These are phyloP conservation scores for Chaetogeoica ovagalla DNA, from an alignment of 2,888 invertebrate species.

Conservation along the genomic window DNA sequence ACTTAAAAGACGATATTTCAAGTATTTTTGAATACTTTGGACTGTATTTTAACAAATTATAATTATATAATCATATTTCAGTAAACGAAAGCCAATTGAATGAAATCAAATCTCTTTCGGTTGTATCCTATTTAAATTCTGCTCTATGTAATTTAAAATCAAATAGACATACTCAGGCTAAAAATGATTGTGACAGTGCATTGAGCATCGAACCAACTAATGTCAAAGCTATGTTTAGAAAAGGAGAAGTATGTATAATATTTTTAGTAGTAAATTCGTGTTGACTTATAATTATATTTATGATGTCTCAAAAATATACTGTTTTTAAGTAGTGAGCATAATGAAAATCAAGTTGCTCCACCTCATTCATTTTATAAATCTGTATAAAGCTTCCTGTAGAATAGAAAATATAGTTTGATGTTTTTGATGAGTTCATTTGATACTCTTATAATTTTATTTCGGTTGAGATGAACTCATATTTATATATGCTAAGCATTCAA, in stretches of 20 bases:
- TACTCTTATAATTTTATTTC: no score
- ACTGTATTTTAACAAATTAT: slow-evolving; percentile 22
- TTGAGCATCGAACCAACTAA: slow-evolving; percentile 74
- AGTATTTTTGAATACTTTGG: slow-evolving; percentile 50
- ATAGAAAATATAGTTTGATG: no score
- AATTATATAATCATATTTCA: slow-evolving; percentile 14
- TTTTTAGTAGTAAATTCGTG: background rate
- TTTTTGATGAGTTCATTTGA: no score
- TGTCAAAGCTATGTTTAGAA: slow-evolving; percentile 86
- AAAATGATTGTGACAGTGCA: slow-evolving; percentile 75
- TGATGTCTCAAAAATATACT: no score
- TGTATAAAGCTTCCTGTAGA: no score
- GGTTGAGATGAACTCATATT: no score
- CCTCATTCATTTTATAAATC: no score
- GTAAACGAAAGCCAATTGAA: slow-evolving; percentile 18
- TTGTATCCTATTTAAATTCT: slow-evolving; percentile 74
- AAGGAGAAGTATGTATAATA: slow-evolving; percentile 68
- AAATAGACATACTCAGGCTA: slow-evolving; percentile 72
- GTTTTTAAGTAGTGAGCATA: no score
- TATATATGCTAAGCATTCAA: no score
- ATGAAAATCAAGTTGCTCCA: no score
- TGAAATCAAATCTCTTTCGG: slow-evolving; percentile 64
- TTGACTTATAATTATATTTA: background rate
- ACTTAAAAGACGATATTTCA: slow-evolving; percentile 65
- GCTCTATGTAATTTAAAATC: slow-evolving; percentile 79